Percentiles rank a stretch among this genome's conserved stretches.
These are phyloP conservation scores for Pedicia rivosa DNA, from an alignment of 2,888 invertebrate species.

Conservation along the genomic window DNA sequence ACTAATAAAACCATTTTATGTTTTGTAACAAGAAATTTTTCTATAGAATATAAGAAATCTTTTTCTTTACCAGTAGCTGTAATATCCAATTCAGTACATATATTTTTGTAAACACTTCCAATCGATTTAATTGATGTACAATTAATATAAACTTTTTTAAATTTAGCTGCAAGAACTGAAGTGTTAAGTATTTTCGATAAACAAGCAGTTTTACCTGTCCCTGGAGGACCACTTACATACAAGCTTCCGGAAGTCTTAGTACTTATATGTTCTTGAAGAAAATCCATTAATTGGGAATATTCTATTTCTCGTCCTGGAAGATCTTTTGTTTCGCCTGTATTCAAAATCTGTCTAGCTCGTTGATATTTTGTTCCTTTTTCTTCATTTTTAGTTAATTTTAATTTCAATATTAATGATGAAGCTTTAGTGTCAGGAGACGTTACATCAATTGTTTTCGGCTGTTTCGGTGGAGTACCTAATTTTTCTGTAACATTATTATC, in stretches of 20 bases:
- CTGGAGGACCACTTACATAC: constrained; percentile 93
- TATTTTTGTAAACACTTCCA: constrained; percentile 58
- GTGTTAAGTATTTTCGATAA: constrained; percentile 55
- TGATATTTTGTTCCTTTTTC: constrained; percentile 22
- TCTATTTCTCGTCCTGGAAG: constrained; percentile 71
- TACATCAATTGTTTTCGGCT: constrained; percentile 13
- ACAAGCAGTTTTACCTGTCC: constrained; percentile 91
- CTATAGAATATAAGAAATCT: constrained; percentile 46
- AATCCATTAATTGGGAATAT: constrained; percentile 46
- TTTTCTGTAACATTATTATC: no score
- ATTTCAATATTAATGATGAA: constrained; percentile 1
- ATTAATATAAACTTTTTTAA: constrained; percentile 50
- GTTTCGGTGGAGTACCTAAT: constrained; percentile 27
- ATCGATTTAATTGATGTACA: constrained; percentile 83
- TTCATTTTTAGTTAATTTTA: constrained; percentile 1
- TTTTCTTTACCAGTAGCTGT: constrained; percentile 42
- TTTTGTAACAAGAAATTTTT: constrained; percentile 46
- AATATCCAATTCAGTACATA: constrained; percentile 54
- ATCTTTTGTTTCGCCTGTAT: constrained; percentile 30
- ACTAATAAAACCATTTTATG: constrained; percentile 68
- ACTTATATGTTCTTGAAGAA: constrained; percentile 49
- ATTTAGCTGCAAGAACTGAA: constrained; percentile 33
- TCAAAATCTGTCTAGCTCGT: constrained; percentile 26
- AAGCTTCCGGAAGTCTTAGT: constrained; percentile 58
- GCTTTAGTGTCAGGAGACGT: constrained; percentile 10